Evolutionary conservation across 2,888 invertebrate species (phyloP).

Genomic region (Agrochola lota): DNA sequence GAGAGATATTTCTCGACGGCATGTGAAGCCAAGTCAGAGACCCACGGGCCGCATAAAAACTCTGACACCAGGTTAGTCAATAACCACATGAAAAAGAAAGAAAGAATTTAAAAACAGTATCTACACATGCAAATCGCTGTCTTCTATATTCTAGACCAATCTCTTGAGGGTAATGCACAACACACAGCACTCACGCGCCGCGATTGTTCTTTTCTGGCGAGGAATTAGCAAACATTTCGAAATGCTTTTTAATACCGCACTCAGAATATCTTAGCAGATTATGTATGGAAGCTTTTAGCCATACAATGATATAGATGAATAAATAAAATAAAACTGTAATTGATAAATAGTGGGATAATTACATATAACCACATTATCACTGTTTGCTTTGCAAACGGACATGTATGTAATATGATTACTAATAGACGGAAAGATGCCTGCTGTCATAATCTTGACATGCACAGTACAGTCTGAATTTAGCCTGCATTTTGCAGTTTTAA

Average conservation of each 20-base stretch:
- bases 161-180: constrained; percentile 79
- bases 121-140: not conserved
- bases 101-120: not conserved
- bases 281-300: constrained; percentile 75
- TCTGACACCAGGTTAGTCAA: no score
- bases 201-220: constrained; percentile 86
- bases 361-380: not conserved
- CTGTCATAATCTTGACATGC: not conserved
- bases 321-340: constrained; percentile 13
- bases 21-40: no score
- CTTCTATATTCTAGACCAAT: constrained; percentile 61
- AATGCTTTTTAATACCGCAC: constrained; percentile 86
- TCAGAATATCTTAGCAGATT: constrained; percentile 77
- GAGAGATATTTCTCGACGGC: no score
- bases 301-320: constrained; percentile 48
- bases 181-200: constrained; percentile 83
- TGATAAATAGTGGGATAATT: not conserved
- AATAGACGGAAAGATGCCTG: not conserved
- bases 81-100: no score
- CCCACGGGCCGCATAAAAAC: no score
- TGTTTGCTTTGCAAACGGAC: not conserved
- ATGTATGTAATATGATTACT: not conserved
- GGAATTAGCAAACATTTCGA: constrained; percentile 88
- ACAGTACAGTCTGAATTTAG: not conserved
- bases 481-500: not conserved